Percentiles rank a stretch among this genome's conserved stretches.
Conservation (phyloP, 2,888 invertebrate species). For the Lamellibrachia satsuma region DNA sequence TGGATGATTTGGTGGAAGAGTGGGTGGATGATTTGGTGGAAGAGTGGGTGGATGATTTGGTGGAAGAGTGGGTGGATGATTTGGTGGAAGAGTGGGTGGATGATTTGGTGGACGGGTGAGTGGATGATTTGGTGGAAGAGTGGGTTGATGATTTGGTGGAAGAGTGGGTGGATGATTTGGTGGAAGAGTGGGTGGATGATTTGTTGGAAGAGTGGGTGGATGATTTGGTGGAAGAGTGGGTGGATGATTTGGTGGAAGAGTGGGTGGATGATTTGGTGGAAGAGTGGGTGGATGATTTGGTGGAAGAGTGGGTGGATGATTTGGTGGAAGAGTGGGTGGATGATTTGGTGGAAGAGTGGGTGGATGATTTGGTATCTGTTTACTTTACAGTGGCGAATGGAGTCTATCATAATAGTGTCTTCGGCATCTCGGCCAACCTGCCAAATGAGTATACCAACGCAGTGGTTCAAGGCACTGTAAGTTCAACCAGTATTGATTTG, state of each 20-base stretch:
- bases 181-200: background rate
- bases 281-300: background rate
- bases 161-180: background rate
- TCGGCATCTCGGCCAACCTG: slow-evolving; percentile 91
- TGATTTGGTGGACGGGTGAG: background rate
- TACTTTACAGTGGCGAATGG: slow-evolving; percentile 80
- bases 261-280: background rate
- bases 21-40: background rate
- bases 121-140: background rate
- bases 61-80: background rate
- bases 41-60: background rate
- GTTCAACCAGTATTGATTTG: slow-evolving; percentile 46
- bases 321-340: background rate
- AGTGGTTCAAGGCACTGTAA: slow-evolving; percentile 86
- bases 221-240: background rate
- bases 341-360: background rate
- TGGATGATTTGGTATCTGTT: slow-evolving; percentile 13
- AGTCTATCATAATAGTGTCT: slow-evolving; percentile 96
- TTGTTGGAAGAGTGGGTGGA: background rate
- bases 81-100: background rate
- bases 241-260: background rate
- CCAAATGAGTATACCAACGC: slow-evolving; percentile 94
- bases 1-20: background rate
- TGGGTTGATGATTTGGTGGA: background rate
- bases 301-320: background rate